Evolutionary conservation across 2,888 invertebrate genomes (phyloP), one percentile per base, ranked within the genome.

Genomic region (Iselma pallidipennis): DNA sequence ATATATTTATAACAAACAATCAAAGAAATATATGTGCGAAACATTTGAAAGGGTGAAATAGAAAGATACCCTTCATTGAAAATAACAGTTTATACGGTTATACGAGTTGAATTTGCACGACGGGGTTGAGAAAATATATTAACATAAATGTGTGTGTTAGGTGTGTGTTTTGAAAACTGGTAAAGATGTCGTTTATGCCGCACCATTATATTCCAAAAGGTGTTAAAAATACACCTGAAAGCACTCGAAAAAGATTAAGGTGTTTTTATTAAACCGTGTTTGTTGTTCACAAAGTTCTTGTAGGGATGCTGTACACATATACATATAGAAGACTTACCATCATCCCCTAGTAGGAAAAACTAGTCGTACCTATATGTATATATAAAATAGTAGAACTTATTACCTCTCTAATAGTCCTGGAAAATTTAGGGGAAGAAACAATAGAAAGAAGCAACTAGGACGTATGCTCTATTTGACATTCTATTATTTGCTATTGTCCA

Each of bases 201-300:
- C 51, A 23, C 65, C 59, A 68, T 73, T 72, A 71, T 73, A 25
- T 63, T 65, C 63, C 69, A 66, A 73, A 71, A 79, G 78, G 78
- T 80, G 79, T 79, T 78, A 78, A 78, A 74, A 77, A 76, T 76
- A 77, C 79, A 80, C 78, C 80, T 80, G 80, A 80, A 73, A 75
- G 76, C 78, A 78, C 78, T 79, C 71, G 77, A 78, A 77, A 78
- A 72, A 78, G 80, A 80, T 80, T 80, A 79, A 78, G 78, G 77
- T 78, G 78, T 77, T 75, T 76, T 75, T 60, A 64, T 60, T 59
- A 63, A 63, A 63, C 53, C 48, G 56, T 70, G 70, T 71, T 70
- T 71, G 65, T 67, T 63, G 62, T 69, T 55, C 63, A 66, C 61
- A 71, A 68, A 42, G 19, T 42, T 42, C n/a, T n/a, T 33, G 6